phyloP scores from a whole-genome alignment of 2,113 vertebrate species.

The Microcebus murinus region DNA sequence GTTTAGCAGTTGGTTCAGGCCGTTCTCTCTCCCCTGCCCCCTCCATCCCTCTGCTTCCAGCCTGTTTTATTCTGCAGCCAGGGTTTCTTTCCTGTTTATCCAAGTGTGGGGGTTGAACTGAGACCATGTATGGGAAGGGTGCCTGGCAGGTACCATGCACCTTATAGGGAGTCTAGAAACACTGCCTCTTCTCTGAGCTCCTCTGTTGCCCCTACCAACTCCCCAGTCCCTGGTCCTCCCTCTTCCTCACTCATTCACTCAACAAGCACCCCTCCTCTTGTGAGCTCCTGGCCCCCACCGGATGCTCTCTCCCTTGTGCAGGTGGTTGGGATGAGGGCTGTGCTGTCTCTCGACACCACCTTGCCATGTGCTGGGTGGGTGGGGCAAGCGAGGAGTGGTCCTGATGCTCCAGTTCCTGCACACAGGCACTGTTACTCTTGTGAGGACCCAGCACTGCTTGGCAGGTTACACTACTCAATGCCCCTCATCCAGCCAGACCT shows the following conservation, averaged over 20 bases:
- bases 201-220: not conserved
- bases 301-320: too few species aligned
- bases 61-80: not conserved
- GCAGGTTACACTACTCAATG: slow-evolving; percentile 93
- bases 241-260: not conserved
- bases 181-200: not conserved
- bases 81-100: not conserved
- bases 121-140: not conserved
- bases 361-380: not conserved
- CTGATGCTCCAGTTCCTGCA: slow-evolving; percentile 45
- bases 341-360: not conserved
- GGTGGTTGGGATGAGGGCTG: not conserved
- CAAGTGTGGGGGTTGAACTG: not conserved
- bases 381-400: not conserved
- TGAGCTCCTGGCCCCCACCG: not conserved
- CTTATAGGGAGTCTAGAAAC: not conserved
- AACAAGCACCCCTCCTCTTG: not conserved
- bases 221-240: not conserved
- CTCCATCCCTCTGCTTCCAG: not conserved
- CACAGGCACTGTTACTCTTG: slow-evolving; percentile 84
- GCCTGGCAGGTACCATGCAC: not conserved
- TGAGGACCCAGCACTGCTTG: slow-evolving; percentile 86
- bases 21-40: fast-evolving
- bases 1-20: not conserved
- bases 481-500: slow-evolving; percentile 96